Conservation (phyloP, 2,113 vertebrate genomes). For the Hippocampus zosterae region DNA sequence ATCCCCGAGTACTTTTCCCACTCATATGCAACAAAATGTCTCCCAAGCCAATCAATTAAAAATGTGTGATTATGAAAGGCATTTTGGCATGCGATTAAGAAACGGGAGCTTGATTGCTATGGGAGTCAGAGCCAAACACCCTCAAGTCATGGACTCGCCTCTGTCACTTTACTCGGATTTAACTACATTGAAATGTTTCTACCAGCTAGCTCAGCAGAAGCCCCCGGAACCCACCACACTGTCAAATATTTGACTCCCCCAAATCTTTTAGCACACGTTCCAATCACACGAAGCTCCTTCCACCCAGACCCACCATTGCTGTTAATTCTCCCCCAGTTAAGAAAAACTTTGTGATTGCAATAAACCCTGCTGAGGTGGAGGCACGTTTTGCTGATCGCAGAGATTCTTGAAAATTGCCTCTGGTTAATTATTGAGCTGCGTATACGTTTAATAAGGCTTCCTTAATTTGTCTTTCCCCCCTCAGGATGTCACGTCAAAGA, state of each 20-base stretch:
- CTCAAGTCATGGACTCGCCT: conserved; percentile 59
- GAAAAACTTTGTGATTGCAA: conserved; percentile 71
- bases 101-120: conserved; percentile 69
- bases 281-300: conserved; percentile 2
- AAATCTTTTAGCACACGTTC: conserved; percentile 36
- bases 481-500: conserved; percentile 59
- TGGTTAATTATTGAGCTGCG: conserved; percentile 76
- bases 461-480: conserved; percentile 67
- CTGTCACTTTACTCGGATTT: conserved; percentile 42
- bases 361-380: conserved; percentile 71
- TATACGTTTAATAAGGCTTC: conserved; percentile 73
- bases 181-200: conserved; percentile 55
- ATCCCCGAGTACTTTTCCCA: conserved; percentile 46
- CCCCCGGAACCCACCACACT: conserved; percentile 41
- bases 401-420: conserved; percentile 74
- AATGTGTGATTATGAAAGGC: conserved; percentile 67
- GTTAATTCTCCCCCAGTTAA: conserved; percentile 61
- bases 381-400: conserved; percentile 74
- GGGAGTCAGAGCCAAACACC: conserved; percentile 61
- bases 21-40: conserved; percentile 45
- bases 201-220: conserved; percentile 49
- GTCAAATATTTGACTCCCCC: conserved; percentile 59
- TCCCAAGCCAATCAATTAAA: conserved; percentile 69
- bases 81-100: conserved; percentile 68
- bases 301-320: conserved; percentile 38